Percentiles rank a stretch among this genome's conserved stretches.
Conservation (phyloP, 2,888 invertebrate species). For the Encarsia formosa region DNA sequence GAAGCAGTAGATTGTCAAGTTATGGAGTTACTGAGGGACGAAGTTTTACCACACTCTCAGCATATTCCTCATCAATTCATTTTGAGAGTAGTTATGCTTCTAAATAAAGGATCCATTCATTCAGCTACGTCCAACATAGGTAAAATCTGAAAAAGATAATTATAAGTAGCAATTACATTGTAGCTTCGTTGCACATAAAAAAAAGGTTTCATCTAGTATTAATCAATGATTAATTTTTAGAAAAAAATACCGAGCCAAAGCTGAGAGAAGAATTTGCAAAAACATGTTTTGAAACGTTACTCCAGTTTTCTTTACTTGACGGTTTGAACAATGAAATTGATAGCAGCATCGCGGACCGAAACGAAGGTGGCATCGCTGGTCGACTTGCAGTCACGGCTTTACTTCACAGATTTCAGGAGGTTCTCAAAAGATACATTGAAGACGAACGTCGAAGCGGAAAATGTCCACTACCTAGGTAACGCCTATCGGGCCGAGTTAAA, state of each 20-base stretch:
- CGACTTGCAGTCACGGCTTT: conserved; percentile 87
- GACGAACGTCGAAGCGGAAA: conserved; percentile 80
- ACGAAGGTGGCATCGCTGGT: conserved; percentile 63
- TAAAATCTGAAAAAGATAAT: conserved; percentile 26
- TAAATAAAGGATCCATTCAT: conserved; percentile 83
- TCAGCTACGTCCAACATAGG: conserved; percentile 64
- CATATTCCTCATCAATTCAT: conserved; percentile 78
- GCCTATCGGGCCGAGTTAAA: conserved; percentile 21
- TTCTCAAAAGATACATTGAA: conserved; percentile 80
- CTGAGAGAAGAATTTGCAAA: conserved; percentile 93
- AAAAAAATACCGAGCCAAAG: conserved; percentile 53
- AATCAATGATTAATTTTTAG: conserved; percentile 26
- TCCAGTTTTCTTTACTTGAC: conserved; percentile 87
- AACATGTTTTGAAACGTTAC: conserved; percentile 90
- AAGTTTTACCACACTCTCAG: conserved; percentile 76
- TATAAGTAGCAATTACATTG: too few relatives aligned
- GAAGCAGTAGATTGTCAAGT: conserved; percentile 81
- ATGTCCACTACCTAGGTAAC: conserved; percentile 77
- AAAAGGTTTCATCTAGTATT: background rate
- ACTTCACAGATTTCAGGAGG: conserved; percentile 88
- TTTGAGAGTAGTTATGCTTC: conserved; percentile 74
- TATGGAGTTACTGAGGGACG: conserved; percentile 74
- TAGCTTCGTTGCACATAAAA: background rate
- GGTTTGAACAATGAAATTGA: conserved; percentile 55
- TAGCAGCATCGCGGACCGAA: conserved; percentile 39